Evolutionary conservation across 2,888 invertebrate species (phyloP), one percentile per base, ranked within the genome.

Genomic region (Dastarcus helophoroides): DNA sequence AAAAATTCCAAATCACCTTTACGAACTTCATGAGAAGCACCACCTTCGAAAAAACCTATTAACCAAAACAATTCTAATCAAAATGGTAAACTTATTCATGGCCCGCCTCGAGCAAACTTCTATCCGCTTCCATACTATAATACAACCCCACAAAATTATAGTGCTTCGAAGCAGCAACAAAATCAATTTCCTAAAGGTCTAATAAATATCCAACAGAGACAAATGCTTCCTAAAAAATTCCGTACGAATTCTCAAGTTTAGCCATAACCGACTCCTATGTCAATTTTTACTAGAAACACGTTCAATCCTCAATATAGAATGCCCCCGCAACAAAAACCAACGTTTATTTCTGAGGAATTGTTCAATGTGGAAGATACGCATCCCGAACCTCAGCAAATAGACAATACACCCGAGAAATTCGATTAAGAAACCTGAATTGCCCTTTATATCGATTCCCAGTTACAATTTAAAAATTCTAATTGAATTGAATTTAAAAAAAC

Each of bases 371-470:
- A 37, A 33, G 14, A 31, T 15, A 9, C 27, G 12, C 15, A 29
- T 2, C 4, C 26, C 5, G 27, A 21, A 27, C 6, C 7, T 16
- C 7, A 13, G 2, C n/a, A 14, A 7, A 2, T 3, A 13, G 27
- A 32, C 14, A 3, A 3, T 16, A 9, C n/a, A n/a, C 11, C 9
- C 9, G 9, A 27, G 3, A 13, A 31, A 34, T 31, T 33, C 33
- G 27, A 35, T 37, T 19, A 11, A n/a, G 17, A 36, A 35, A 33
- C 37, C 40, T 5, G 37, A 39, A 33, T 31, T 41, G 33, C 38
- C 38, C 1, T 38, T 41, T 19, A 35, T 40, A 12, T 23, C 25
- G 21, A 19, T 38, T 11, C 32, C 35, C 4, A 15, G 22, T 3
- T 27, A 17, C 10, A 25, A 37, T 22, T 22, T 34, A 15, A 39